Evolutionary conservation across 2,888 invertebrate genomes (phyloP), one percentile per base, ranked within the genome.

Genomic region (Sarcophaga caerulescens): DNA sequence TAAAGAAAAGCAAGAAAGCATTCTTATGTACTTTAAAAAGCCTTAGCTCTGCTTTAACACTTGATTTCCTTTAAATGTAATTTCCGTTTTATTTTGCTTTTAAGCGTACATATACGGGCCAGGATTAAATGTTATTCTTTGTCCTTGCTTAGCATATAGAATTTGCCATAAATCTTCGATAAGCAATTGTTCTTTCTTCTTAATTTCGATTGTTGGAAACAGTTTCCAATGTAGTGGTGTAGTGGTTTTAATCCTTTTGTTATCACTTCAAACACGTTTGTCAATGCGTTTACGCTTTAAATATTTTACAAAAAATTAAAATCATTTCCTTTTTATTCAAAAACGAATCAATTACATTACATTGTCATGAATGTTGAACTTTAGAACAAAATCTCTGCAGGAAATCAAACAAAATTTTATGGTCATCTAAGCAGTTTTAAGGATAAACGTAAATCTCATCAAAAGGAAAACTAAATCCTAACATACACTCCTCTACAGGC

Each of bases 11-110:
- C 8, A 35, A 4, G 47, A 14, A 52, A 52, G 3, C 52, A 52
- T 52, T 17, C 17, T 52, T 52, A 52, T 21, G 45, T 23, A 23
- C 65, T 57, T 25, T 11, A 63, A 17, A 59, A 59, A 12, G 17
- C 23, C 19, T 73, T 66, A 57, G 59, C 45, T 23, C 73, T 62
- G 12, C n/a, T 68, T 57, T 59, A 63, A 73, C 57, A 69, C 17
- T 69, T 89, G 89, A 89, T 88, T 90, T 90, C 90, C 89, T 91
- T 90, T 89, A 89, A 89, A 90, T 91, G 90, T 90, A 91, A 91
- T 91, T 91, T 91, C 91, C 91, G 89, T 87, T 89, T 89, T 89
- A 87, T 89, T 89, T 88, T 90, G 89, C 89, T 91, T 74, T 70
- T 90, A 90, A 90, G 90, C 89, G 12, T 14, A 52, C 17, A 52